Evolutionary conservation across 64 coral and sea anemone species (phyloP).

Genomic region (Catalaphyllia jardinei): DNA sequence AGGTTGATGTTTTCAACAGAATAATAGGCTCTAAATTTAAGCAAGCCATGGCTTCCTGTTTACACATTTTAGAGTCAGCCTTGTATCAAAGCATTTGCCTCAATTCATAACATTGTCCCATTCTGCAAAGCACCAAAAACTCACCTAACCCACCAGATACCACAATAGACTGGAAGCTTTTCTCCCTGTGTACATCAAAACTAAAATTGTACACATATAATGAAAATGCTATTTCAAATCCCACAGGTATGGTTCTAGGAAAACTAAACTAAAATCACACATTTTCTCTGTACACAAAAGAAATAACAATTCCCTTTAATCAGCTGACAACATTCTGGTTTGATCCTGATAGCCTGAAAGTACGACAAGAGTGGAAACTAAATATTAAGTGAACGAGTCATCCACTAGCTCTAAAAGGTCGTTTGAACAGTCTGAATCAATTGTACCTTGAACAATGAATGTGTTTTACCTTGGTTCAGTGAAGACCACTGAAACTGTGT

Average conservation of each 20-base stretch:
- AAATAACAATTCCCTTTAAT: background rate
- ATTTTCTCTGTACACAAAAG: background rate
- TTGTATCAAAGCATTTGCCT: slow-evolving; percentile 26
- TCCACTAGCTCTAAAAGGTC: background rate
- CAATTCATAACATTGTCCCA: background rate
- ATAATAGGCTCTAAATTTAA: background rate
- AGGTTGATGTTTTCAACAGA: background rate
- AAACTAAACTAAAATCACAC: slow-evolving; percentile 1
- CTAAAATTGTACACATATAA: background rate
- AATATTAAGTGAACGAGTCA: background rate
- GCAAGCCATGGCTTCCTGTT: slow-evolving; percentile 27
- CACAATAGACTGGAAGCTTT: slow-evolving; percentile 10
- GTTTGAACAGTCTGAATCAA: background rate
- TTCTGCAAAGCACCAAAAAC: background rate
- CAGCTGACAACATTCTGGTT: background rate
- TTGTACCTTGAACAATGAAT: no score
- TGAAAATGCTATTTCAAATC: background rate
- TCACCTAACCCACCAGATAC: background rate
- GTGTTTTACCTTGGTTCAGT: no score
- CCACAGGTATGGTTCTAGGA: slow-evolving; percentile 1
- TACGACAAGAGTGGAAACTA: background rate
- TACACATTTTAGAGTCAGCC: background rate
- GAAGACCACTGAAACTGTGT: no score
- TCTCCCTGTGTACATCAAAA: background rate
- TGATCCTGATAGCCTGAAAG: background rate